phyloP scores from a whole-genome alignment of 2,113 vertebrate genomes.

The Calidris pugnax region DNA sequence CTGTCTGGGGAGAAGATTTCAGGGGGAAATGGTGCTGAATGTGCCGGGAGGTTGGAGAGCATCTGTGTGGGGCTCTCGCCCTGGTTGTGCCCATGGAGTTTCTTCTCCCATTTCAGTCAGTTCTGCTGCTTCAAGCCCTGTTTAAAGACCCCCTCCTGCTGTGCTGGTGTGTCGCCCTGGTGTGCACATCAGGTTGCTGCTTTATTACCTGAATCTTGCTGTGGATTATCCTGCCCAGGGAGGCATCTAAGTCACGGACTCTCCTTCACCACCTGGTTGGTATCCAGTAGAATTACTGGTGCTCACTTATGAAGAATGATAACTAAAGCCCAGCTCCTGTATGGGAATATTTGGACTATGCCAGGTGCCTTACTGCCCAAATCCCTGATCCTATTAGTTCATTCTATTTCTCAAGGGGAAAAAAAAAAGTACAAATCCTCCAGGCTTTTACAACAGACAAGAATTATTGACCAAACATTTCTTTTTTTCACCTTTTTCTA shows the following conservation, averaged over 20 bases:
- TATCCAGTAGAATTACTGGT: neutral
- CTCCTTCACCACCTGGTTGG: neutral
- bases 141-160: neutral
- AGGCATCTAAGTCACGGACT: neutral
- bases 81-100: neutral
- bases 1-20: neutral
- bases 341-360: neutral
- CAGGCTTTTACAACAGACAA: neutral
- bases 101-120: neutral
- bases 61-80: neutral
- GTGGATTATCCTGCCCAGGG: neutral
- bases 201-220: neutral
- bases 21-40: neutral
- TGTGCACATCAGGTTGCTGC: neutral
- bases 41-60: neutral
- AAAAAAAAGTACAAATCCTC: neutral
- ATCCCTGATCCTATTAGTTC: neutral
- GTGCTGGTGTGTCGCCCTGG: neutral
- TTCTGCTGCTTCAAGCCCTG: neutral
- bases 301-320: neutral
- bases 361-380: neutral
- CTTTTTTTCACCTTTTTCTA: neutral
- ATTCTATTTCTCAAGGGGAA: neutral
- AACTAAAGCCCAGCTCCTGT: neutral
- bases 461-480: neutral